Evolutionary conservation across 2,888 invertebrate species (phyloP).

Genomic region (Eristalinus aeneus): DNA sequence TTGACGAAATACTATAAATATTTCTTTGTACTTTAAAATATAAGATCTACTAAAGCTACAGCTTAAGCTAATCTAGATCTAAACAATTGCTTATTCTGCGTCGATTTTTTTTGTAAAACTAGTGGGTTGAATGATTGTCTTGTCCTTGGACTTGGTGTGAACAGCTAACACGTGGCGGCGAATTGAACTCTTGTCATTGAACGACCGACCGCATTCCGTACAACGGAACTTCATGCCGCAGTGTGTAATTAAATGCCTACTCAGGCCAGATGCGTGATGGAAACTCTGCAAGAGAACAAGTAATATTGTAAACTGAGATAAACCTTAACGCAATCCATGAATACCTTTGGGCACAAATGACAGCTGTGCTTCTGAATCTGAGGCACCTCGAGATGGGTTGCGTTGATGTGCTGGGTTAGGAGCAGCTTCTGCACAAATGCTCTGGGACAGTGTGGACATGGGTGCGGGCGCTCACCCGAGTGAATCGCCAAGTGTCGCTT

Average conservation of each 20-base stretch:
- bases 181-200: slow-evolving; percentile 88
- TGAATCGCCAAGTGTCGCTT: slow-evolving; percentile 84
- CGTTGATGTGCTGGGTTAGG: slow-evolving; percentile 83
- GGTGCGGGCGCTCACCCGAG: slow-evolving; percentile 84
- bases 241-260: slow-evolving; percentile 85
- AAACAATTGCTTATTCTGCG: neutral
- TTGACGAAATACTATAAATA: slow-evolving; percentile 24
- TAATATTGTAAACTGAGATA: neutral
- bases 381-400: slow-evolving; percentile 84
- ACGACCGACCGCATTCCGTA: slow-evolving; percentile 85
- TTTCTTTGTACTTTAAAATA: slow-evolving; percentile 60
- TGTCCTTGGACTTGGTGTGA: slow-evolving; percentile 72
- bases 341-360: slow-evolving; percentile 84
- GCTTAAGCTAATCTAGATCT: neutral
- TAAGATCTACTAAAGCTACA: neutral
- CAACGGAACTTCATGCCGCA: slow-evolving; percentile 85
- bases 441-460: slow-evolving; percentile 85
- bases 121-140: neutral
- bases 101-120: neutral
- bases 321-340: neutral
- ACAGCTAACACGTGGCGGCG: slow-evolving; percentile 83
- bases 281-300: slow-evolving; percentile 72
- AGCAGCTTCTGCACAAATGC: slow-evolving; percentile 88
- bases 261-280: slow-evolving; percentile 84
- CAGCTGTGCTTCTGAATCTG: slow-evolving; percentile 85